Evolutionary conservation across 1,140 invertebrate genomes (phyloP).

Genomic region (Pseudoatta argentina): DNA sequence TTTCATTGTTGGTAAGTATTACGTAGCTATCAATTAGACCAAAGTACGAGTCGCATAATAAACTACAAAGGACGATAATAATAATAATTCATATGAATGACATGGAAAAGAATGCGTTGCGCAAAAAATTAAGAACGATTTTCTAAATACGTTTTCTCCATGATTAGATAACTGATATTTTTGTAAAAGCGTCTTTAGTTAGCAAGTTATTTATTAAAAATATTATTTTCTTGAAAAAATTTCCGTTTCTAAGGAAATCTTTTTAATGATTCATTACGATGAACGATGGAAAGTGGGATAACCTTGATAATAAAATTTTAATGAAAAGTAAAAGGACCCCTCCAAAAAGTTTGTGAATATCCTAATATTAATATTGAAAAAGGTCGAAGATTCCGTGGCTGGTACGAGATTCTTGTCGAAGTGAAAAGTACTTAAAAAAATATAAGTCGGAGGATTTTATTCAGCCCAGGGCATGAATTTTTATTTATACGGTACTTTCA

Average conservation of each 20-base stretch:
- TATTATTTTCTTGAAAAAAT: neutral
- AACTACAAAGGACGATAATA: neutral
- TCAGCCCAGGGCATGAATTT: constrained; percentile 32
- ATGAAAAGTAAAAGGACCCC: constrained; percentile 31
- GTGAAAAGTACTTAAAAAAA: constrained; percentile 4
- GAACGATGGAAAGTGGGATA: constrained; percentile 30
- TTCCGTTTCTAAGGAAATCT: no score
- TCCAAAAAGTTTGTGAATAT: neutral
- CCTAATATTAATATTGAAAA: constrained; percentile 44
- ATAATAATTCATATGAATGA: neutral
- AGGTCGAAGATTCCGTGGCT: constrained; percentile 19
- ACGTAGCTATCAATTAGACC: neutral
- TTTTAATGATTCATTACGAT: neutral
- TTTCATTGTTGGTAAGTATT: neutral
- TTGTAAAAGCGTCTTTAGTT: neutral
- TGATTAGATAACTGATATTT: neutral
- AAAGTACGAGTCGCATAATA: neutral
- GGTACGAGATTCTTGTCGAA: neutral
- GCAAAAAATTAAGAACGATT: neutral
- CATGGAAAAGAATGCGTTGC: neutral
- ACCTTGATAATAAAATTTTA: constrained; percentile 40
- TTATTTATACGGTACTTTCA: constrained; percentile 43
- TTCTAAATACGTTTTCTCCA: neutral
- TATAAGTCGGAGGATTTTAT: neutral
- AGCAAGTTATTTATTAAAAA: neutral